Conservation (phyloP, 2,113 vertebrate genomes). For the Mobula hypostoma region DNA sequence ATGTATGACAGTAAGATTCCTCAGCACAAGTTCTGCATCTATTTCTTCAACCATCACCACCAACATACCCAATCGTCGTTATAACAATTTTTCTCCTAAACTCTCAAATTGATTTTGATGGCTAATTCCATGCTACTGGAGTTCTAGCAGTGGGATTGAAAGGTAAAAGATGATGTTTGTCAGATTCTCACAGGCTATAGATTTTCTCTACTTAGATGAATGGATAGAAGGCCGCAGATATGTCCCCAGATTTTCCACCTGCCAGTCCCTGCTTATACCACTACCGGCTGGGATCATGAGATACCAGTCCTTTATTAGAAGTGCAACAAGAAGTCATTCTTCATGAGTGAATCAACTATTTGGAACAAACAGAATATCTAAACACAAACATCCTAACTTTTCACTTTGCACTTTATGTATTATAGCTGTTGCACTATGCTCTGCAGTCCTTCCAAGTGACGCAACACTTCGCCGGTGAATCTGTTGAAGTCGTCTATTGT, state of each 20-base stretch:
- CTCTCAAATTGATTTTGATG: neutral
- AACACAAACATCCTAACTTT: neutral
- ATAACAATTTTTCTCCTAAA: neutral
- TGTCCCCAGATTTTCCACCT: neutral
- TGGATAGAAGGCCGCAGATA: neutral
- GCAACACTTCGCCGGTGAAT: too few relatives aligned
- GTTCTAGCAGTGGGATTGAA: neutral
- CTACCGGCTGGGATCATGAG: neutral
- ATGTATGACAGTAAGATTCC: neutral
- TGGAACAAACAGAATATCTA: neutral
- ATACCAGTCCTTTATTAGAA: neutral
- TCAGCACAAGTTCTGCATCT: neutral
- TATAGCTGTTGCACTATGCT: too few relatives aligned
- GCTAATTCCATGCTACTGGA: constrained; percentile 6
- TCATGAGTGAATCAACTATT: neutral
- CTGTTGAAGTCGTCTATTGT: too few relatives aligned
- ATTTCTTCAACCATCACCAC: too few relatives aligned
- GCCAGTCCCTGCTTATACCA: neutral
- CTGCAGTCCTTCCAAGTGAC: too few relatives aligned
- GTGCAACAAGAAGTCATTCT: neutral
- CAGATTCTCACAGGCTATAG: neutral
- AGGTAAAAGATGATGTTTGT: neutral
- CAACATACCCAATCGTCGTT: too few relatives aligned
- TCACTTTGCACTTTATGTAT: too few relatives aligned
- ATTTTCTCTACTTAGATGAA: neutral